Evolutionary conservation across 2,888 invertebrate species (phyloP).

Genomic region (Pseudococcus viburni): DNA sequence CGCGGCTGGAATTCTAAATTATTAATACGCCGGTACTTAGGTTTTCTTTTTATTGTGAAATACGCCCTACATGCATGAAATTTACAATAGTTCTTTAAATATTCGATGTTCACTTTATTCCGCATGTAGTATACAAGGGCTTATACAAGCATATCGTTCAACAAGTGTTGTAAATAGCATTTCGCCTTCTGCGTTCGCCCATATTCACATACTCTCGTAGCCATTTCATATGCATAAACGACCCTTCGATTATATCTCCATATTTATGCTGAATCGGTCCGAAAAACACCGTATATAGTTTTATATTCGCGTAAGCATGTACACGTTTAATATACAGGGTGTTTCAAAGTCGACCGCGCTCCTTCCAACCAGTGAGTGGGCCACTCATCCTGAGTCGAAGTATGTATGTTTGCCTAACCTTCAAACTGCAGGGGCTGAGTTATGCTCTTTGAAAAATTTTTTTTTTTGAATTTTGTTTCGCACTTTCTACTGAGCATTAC

Average conservation of each 20-base stretch:
- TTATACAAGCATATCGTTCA: slow-evolving; percentile 17
- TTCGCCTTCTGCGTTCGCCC: neutral
- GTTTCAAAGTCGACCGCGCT: no score
- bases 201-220: neutral
- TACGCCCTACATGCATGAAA: neutral
- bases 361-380: no score
- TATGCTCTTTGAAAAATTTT: no score
- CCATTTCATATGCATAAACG: slow-evolving; percentile 23
- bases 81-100: slow-evolving; percentile 36
- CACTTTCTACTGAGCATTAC: no score
- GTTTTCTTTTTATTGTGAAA: neutral
- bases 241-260: slow-evolving; percentile 37
- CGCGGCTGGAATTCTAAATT: slow-evolving; percentile 16
- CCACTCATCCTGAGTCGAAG: no score
- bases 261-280: slow-evolving; percentile 47
- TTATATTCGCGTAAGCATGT: neutral
- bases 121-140: neutral
- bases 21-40: neutral
- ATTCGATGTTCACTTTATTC: neutral
- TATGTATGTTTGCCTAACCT: no score
- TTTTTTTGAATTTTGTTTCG: no score
- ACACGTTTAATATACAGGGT: neutral
- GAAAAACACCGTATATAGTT: neutral
- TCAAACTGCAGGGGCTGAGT: no score
- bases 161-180: slow-evolving; percentile 41